Evolutionary conservation across 1,140 invertebrate genomes (phyloP).

Genomic region (Mercenaria mercenaria): DNA sequence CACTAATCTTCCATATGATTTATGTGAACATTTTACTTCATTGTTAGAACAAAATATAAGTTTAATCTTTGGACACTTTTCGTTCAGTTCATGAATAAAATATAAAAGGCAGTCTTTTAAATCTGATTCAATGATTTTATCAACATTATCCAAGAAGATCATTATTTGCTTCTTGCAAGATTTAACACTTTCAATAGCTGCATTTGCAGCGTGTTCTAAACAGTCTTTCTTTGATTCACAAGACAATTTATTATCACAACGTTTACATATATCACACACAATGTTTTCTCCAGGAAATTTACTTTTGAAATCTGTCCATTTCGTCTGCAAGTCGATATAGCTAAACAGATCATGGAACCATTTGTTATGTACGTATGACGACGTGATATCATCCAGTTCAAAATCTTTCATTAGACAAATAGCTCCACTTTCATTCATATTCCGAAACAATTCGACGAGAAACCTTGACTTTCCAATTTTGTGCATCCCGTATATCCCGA

Average conservation of each 20-base stretch:
- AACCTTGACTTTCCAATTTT: conserved; percentile 27
- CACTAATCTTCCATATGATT: background rate
- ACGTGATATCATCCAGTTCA: background rate
- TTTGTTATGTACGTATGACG: background rate
- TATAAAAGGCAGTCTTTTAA: background rate
- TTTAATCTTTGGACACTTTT: background rate
- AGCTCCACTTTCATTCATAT: too few species aligned
- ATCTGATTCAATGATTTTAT: background rate
- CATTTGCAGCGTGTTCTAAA: background rate
- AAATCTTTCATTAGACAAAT: background rate
- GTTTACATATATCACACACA: background rate
- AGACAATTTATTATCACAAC: too few species aligned
- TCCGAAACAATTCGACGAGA: background rate
- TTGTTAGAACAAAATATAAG: background rate
- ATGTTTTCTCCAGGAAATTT: background rate
- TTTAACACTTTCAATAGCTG: background rate
- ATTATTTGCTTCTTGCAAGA: background rate
- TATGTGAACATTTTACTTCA: background rate
- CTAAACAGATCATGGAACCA: background rate
- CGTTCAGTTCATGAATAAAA: background rate
- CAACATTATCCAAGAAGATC: conserved; percentile 1
- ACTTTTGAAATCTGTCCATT: background rate
- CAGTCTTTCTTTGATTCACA: too few species aligned
- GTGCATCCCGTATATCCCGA: background rate
- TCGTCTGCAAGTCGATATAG: too few species aligned